Base-by-base conservation (phyloP, 2,797 vertebrate species). In the Phrynocephalus vlangalii region DNA sequence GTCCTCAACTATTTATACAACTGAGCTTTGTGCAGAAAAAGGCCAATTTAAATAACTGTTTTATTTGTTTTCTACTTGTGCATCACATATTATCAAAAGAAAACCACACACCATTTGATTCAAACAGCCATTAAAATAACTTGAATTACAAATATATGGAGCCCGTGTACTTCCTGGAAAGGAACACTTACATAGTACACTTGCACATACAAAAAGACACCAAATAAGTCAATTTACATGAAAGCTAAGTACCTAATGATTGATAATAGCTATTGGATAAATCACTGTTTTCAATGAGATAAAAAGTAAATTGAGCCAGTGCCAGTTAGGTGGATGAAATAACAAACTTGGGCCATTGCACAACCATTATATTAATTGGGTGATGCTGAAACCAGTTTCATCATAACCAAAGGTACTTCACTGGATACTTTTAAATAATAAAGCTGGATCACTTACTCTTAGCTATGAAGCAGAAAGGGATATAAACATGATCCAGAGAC, bases 1-100 rank as follows among this genome's bases (percentile, higher is more conserved):
- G 66, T 78, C 50, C 18, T 28, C 78, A 33, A 68, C 24, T 71
- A 38, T 83, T 87, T 83, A 77, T 77, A 24, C 80, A 87, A 18
- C 24, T 38, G 13, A 75, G 33, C 56, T 83, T 24, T 75, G 48
- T 52, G n/a, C 26, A 78, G 38, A 44, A 83, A 63, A 71, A 83
- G 48, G 63, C 2, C 2, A 48, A 44, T 71, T 83, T 83, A 83
- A 83, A 75, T 81, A 66, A 77, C 75, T 48, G 70, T 66, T 44
- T 63, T 82, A 67, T 68, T 70, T 22, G n/a, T 50, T 30, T 66
- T 28, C 15, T 67, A 77, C 28, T 56, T 50, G 48, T 70, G 33
- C 30, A 60, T 83, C 28, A 44, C 6, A 44, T 71, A 48, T 86
- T 73, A 78, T 38, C 28, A 63, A 66, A 86, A 66, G 11, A 78